Evolutionary conservation across 1,140 invertebrate genomes (phyloP).

Genomic region (Sycophila sp.): DNA sequence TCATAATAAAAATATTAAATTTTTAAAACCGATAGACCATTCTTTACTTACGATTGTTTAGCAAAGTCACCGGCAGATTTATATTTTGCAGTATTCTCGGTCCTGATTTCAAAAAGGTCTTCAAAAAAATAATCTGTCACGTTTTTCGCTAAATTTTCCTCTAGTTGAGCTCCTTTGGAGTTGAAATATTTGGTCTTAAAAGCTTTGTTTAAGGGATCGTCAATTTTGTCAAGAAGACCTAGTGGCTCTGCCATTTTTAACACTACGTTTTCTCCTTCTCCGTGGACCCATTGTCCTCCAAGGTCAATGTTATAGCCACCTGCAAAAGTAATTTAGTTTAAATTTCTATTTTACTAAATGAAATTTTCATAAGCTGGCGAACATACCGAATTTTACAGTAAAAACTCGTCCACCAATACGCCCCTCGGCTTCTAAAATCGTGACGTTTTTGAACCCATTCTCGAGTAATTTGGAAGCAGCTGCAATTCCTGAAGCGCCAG

Average conservation of each 20-base stretch:
- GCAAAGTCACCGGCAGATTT: conserved; percentile 61
- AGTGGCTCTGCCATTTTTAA: conserved; percentile 69
- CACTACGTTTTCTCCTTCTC: conserved; percentile 76
- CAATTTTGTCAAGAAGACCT: conserved; percentile 45
- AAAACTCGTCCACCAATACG: conserved; percentile 72
- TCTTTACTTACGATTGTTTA: conserved; percentile 50
- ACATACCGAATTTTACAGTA: neutral
- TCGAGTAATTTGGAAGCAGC: conserved; percentile 67
- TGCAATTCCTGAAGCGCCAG: conserved; percentile 70
- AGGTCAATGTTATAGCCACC: conserved; percentile 75
- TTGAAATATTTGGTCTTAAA: conserved; percentile 55
- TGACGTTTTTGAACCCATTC: conserved; percentile 44
- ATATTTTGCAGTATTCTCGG: conserved; percentile 45
- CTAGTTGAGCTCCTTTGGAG: neutral
- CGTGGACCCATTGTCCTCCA: conserved; percentile 89
- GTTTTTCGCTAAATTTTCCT: neutral
- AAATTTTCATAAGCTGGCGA: neutral
- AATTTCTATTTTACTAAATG: neutral
- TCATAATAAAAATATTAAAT: no score
- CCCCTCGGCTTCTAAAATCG: conserved; percentile 66
- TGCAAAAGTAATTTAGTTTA: conserved; percentile 5
- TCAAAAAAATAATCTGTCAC: conserved; percentile 46
- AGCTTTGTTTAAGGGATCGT: conserved; percentile 61
- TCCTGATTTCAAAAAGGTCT: conserved; percentile 38
- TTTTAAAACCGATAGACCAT: conserved; percentile 24